phyloP scores from a whole-genome alignment of 2,888 invertebrate genomes.

The Spisula solida region DNA sequence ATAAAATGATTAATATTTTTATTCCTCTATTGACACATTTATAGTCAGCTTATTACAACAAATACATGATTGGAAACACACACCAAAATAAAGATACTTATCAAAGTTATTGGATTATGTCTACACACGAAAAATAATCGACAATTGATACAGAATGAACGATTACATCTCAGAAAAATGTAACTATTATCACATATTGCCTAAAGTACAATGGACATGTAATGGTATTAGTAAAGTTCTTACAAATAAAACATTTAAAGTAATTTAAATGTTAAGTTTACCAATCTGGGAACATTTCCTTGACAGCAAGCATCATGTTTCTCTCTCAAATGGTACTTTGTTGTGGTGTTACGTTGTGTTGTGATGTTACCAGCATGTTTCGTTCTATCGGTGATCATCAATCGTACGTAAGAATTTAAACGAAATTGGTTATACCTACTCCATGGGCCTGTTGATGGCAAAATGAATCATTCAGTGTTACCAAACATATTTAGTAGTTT shows the following conservation, averaged over 20 bases:
- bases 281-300: background rate
- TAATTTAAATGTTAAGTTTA: background rate
- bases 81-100: too few relatives aligned
- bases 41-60: too few relatives aligned
- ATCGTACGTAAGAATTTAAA: background rate
- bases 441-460: background rate
- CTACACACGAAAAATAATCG: too few relatives aligned
- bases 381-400: background rate
- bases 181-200: too few relatives aligned
- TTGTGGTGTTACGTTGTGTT: background rate
- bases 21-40: too few relatives aligned
- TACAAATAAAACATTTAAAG: background rate
- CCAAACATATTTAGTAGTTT: too few relatives aligned
- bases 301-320: background rate
- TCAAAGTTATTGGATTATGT: too few relatives aligned
- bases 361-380: background rate
- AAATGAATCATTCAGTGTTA: too few relatives aligned
- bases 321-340: background rate
- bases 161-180: too few relatives aligned
- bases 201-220: background rate
- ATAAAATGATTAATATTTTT: too few relatives aligned
- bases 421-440: slow-evolving; percentile 23
- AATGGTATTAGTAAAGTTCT: background rate
- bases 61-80: too few relatives aligned
- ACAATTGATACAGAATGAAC: too few relatives aligned